Conservation (phyloP, 2,888 invertebrate species). For the Stramonita haemastoma region DNA sequence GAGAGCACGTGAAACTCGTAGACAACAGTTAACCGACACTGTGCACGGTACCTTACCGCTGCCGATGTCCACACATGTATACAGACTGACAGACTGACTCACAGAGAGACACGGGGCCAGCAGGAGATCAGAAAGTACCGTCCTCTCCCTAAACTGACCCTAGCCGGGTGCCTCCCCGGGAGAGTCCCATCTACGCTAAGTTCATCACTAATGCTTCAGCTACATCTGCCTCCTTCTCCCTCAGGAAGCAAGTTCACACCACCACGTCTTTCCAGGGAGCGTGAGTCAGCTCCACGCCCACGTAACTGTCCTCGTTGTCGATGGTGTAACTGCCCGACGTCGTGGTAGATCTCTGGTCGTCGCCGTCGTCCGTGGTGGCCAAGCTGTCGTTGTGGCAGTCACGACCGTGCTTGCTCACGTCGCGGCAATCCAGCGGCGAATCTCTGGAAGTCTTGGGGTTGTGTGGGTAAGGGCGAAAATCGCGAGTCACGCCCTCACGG, state of each 20-base stretch:
- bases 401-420: not conserved
- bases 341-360: conserved; percentile 69
- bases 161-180: not conserved
- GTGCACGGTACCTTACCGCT: not conserved
- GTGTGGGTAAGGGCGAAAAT: not conserved
- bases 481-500: conserved; percentile 8
- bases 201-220: not conserved
- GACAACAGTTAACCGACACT: not conserved
- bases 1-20: not conserved
- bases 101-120: not conserved
- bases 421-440: conserved; percentile 8
- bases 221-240: not conserved
- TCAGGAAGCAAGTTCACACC: conserved; percentile 48
- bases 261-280: conserved; percentile 59
- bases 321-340: conserved; percentile 72
- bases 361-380: conserved; percentile 64
- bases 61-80: not conserved
- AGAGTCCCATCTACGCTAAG: not conserved
- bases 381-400: conserved; percentile 62
- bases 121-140: not conserved
- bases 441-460: conserved; percentile 4
- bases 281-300: conserved; percentile 55
- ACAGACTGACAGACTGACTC: conserved; percentile 2
- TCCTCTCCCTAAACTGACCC: not conserved
- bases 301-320: conserved; percentile 62